Evolutionary conservation across 2,797 vertebrate species (phyloP).

Genomic region (Pseudocheirus occidentalis): DNA sequence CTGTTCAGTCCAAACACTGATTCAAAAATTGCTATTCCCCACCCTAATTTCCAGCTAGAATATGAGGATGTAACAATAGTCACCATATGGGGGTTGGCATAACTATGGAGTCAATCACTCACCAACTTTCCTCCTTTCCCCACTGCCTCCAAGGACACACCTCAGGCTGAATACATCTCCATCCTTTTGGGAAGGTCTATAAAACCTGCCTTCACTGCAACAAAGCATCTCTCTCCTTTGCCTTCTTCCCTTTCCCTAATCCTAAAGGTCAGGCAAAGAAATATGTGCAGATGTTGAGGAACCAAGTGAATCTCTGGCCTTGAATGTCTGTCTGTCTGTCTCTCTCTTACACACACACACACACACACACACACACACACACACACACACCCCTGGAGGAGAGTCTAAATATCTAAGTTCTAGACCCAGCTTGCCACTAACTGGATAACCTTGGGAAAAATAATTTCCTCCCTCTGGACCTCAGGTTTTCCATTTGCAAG

Average conservation of each 20-base stretch:
- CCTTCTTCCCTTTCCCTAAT: neutral
- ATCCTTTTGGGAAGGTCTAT: neutral
- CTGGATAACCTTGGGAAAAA: neutral
- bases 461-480: neutral
- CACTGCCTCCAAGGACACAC: neutral
- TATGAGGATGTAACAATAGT: neutral
- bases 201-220: neutral
- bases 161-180: neutral
- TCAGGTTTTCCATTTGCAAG: neutral
- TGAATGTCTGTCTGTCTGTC: too few species aligned
- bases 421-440: neutral
- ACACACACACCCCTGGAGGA: neutral
- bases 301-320: neutral
- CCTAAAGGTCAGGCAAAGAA: neutral
- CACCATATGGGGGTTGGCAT: neutral
- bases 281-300: neutral
- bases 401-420: neutral
- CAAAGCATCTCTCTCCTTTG: neutral
- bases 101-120: neutral
- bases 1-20: neutral
- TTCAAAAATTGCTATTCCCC: neutral
- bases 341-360: too few species aligned
- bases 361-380: neutral
- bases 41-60: neutral
- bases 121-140: accelerated